Conservation (phyloP, 2,888 invertebrate species). For the Graphium colonna region DNA sequence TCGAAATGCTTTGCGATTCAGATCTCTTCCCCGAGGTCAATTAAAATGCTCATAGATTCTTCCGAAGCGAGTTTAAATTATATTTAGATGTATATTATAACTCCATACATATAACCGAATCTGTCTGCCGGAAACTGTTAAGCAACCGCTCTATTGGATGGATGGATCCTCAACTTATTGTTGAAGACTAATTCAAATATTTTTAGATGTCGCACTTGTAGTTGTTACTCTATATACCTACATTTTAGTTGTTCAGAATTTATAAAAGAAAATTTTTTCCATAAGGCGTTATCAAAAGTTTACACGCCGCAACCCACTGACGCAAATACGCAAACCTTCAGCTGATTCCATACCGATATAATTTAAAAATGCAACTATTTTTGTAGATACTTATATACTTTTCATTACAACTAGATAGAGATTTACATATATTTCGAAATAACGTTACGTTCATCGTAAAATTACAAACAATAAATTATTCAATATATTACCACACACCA, state of each 20-base stretch:
- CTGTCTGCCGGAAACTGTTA: slow-evolving; percentile 42
- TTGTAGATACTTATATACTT: slow-evolving; percentile 76
- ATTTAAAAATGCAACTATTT: slow-evolving; percentile 76
- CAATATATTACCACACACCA: slow-evolving; percentile 57
- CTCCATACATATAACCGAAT: slow-evolving; percentile 33
- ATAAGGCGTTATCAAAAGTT: slow-evolving; percentile 46
- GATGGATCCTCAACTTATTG: slow-evolving; percentile 54
- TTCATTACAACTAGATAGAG: slow-evolving; percentile 74
- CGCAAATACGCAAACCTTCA: slow-evolving; percentile 42
- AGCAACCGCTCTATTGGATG: slow-evolving; percentile 55
- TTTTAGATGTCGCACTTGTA: slow-evolving; percentile 74
- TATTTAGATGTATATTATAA: slow-evolving; percentile 47
- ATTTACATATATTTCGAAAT: slow-evolving; percentile 73
- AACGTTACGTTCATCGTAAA: slow-evolving; percentile 65
- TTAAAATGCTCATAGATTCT: slow-evolving; percentile 55
- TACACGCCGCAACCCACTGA: slow-evolving; percentile 33
- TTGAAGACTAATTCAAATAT: slow-evolving; percentile 57
- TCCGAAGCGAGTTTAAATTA: slow-evolving; percentile 58
- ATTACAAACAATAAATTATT: slow-evolving; percentile 50
- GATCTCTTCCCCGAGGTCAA: slow-evolving; percentile 30
- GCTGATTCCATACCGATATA: slow-evolving; percentile 54
- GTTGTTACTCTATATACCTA: slow-evolving; percentile 40
- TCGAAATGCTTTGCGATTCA: slow-evolving; percentile 16
- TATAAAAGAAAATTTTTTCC: slow-evolving; percentile 50
- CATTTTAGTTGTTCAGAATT: slow-evolving; percentile 45